phyloP scores from a whole-genome alignment of 2,797 vertebrate species.

The Poecilia picta region DNA sequence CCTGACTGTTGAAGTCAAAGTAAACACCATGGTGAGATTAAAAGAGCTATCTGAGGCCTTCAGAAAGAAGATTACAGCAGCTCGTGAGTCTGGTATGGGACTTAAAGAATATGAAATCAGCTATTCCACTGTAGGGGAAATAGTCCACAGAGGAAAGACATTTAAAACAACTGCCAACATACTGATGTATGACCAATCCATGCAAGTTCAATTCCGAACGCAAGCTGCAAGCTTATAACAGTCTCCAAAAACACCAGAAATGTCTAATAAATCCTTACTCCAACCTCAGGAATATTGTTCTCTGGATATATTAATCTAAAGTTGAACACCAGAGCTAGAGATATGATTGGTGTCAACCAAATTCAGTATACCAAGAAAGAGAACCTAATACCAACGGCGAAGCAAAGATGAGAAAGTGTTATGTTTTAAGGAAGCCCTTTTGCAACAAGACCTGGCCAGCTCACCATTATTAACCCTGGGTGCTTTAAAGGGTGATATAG shows the following conservation, averaged over 20 bases:
- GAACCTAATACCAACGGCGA: background rate
- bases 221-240: background rate
- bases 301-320: background rate
- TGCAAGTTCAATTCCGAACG: background rate
- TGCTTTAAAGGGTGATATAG: background rate
- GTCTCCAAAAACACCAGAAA: background rate
- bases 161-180: background rate
- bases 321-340: background rate
- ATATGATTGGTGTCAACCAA: background rate
- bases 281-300: background rate
- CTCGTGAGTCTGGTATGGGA: background rate
- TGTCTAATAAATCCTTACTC: background rate
- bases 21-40: background rate
- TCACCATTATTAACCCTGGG: background rate
- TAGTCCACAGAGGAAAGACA: background rate
- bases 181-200: background rate
- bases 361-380: background rate
- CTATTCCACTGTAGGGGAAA: background rate
- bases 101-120: background rate
- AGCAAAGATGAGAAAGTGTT: background rate
- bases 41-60: background rate
- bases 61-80: background rate
- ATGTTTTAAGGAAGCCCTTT: background rate
- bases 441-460: background rate
- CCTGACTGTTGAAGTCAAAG: background rate